Evolutionary conservation across 2,797 vertebrate genomes (phyloP).

Genomic region (Ambastaia sidthimunki): DNA sequence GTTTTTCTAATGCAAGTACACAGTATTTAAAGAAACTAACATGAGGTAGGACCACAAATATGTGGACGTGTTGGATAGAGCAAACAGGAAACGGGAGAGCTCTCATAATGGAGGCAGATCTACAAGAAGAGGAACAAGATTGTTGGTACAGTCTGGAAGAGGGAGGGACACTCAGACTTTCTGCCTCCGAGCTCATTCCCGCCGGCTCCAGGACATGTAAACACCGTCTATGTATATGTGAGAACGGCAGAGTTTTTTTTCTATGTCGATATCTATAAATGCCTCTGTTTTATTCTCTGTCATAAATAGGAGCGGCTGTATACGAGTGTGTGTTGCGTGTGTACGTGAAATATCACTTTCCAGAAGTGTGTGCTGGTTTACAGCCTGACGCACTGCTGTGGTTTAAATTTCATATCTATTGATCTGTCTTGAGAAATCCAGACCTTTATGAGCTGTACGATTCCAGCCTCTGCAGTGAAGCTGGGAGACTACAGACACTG

Average conservation of each 20-base stretch:
- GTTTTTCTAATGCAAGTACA: no score
- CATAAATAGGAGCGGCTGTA: conserved; percentile 3
- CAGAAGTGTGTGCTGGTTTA: conserved; percentile 4
- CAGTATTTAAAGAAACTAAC: no score
- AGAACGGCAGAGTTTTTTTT: conserved; percentile 9
- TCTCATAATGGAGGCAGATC: conserved; percentile 44
- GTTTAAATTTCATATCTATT: conserved; percentile 48
- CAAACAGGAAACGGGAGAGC: conserved; percentile 39
- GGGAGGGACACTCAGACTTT: conserved; percentile 60
- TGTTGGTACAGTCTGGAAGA: conserved; percentile 48
- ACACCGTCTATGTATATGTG: conserved; percentile 51
- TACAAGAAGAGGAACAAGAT: conserved; percentile 54
- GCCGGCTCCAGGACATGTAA: conserved; percentile 60
- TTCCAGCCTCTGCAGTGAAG: conserved; percentile 17
- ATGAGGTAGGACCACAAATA: background rate
- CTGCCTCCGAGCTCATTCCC: conserved; percentile 58
- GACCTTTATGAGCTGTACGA: conserved; percentile 6
- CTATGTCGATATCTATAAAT: conserved; percentile 20
- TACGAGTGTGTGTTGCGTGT: conserved; percentile 23
- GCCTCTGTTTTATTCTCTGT: conserved; percentile 30
- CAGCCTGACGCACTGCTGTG: conserved; percentile 21
- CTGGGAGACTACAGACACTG: background rate
- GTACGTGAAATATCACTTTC: conserved; percentile 1
- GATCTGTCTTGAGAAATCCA: conserved; percentile 51
- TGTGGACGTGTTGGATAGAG: conserved; percentile 29